Conservation (phyloP, 2,888 invertebrate genomes). For the Notodonta dromedarius region DNA sequence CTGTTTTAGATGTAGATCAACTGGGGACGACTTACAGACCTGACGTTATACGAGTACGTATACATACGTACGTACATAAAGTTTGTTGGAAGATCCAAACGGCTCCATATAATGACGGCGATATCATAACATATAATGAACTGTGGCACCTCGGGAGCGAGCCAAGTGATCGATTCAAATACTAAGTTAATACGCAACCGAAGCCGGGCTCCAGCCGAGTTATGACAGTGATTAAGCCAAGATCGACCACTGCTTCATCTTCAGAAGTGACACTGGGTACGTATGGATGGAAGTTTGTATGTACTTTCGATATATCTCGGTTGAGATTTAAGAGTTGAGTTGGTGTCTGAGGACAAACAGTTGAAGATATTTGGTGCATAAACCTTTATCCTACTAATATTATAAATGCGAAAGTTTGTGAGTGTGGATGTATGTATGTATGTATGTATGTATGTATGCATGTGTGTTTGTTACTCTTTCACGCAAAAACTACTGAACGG, state of each 20-base stretch:
- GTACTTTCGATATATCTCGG: background rate
- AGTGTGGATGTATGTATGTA: too few relatives aligned
- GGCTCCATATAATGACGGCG: too few relatives aligned
- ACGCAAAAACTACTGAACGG: too few relatives aligned
- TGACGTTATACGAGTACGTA: background rate
- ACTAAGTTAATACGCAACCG: conserved; percentile 24
- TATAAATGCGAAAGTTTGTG: too few relatives aligned
- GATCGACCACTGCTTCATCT: conserved; percentile 33
- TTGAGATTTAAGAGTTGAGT: background rate
- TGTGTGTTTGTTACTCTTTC: too few relatives aligned
- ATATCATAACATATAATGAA: background rate
- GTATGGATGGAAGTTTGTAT: background rate
- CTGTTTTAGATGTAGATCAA: too few relatives aligned
- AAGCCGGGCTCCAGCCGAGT: conserved; percentile 34
- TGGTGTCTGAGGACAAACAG: too few relatives aligned
- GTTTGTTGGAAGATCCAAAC: background rate
- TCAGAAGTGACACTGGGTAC: conserved; percentile 9
- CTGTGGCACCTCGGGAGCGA: background rate
- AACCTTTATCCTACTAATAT: too few relatives aligned
- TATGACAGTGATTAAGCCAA: conserved; percentile 49
- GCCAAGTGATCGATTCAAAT: conserved; percentile 8
- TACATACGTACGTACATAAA: background rate
- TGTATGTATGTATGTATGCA: too few relatives aligned
- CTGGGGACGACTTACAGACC: background rate
- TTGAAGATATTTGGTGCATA: background rate